Evolutionary conservation across 92 coral and sea anemone genomes (phyloP), one percentile per base, ranked within the genome.

Genomic region (Montipora capitata): DNA sequence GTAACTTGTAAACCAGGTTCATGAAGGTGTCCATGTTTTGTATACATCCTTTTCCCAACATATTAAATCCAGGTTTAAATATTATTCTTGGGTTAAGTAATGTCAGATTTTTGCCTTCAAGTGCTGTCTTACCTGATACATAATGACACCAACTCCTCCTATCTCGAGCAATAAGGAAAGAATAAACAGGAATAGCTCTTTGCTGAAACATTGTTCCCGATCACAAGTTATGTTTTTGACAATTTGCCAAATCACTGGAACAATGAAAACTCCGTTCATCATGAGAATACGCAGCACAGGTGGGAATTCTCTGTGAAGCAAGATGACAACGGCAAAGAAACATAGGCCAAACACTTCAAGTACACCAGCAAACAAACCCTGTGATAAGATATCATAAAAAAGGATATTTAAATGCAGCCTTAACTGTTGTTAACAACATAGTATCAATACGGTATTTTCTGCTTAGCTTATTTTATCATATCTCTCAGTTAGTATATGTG

Each of bases 261-360:
- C 45, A 49, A 95, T 48, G 73, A 94, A 92, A 20, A 97, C 90
- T 11, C 96, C 93, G 70, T 91, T 97, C 98, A 94, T 95, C 74
- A 97, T 90, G 10, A 96, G 74, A 51, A 97, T 77, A 58, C 96
- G 88, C 15, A 89, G 69, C 57, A 79, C 88, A 1, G 92, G 93
- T 10, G 85, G 63, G 72, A 95, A 62, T 0, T 81, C 2, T n/a
- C 48, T 13, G 4, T 76, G 14, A 8, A 92, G 70, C 0, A 97
- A 57, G 20, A 94, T 70, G 5, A 94, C 93, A n/a, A 97, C 61
- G 4, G 91, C 72, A 65, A 95, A 94, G 86, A 66, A 95, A 39
- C 95, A 92, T 59, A 97, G 90, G 27, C 96, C 97, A 66, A 72
- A 67, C 17, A 95, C 97, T 84, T 97, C 99, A 64, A 95, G 49